Evolutionary conservation across 2,113 vertebrate genomes (phyloP).

Genomic region (Ctenodactylus gundi): DNA sequence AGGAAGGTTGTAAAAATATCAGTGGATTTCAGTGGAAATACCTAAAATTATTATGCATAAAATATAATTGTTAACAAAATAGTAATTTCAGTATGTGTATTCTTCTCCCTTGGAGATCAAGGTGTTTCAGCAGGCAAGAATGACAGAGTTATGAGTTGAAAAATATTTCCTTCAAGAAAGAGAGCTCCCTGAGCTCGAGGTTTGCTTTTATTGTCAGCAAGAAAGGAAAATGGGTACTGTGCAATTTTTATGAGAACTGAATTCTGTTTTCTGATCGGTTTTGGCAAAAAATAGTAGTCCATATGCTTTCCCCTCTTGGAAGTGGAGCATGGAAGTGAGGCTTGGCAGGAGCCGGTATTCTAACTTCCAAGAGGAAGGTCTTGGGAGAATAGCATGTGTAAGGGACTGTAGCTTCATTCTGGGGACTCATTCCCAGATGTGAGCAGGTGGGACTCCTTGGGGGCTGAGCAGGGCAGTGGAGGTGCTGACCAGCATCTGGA

Average conservation of each 20-base stretch:
- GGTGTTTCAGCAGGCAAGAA: slow-evolving; percentile 14
- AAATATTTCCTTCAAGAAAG: slow-evolving; percentile 27
- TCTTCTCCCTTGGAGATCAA: background rate
- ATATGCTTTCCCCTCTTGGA: slow-evolving; percentile 50
- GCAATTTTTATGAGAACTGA: slow-evolving; percentile 44
- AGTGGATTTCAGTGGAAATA: slow-evolving; percentile 59
- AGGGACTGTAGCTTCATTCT: background rate
- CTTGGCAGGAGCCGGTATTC: background rate
- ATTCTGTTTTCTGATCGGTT: slow-evolving; percentile 53
- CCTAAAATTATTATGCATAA: slow-evolving; percentile 42
- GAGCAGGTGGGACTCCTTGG: background rate
- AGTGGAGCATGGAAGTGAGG: background rate
- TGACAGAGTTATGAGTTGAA: background rate
- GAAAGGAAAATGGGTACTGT: background rate
- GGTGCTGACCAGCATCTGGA: background rate
- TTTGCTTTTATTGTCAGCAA: slow-evolving; percentile 41
- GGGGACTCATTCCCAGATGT: background rate
- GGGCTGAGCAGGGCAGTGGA: background rate
- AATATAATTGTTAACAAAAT: slow-evolving; percentile 48
- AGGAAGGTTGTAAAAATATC: slow-evolving; percentile 67
- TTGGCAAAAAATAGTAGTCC: slow-evolving; percentile 48
- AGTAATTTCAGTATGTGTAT: slow-evolving; percentile 5
- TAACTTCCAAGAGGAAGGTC: background rate
- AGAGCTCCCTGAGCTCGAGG: background rate
- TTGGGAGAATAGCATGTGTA: background rate